Conservation (phyloP, 1,140 invertebrate genomes). For the Bombus superbus region DNA sequence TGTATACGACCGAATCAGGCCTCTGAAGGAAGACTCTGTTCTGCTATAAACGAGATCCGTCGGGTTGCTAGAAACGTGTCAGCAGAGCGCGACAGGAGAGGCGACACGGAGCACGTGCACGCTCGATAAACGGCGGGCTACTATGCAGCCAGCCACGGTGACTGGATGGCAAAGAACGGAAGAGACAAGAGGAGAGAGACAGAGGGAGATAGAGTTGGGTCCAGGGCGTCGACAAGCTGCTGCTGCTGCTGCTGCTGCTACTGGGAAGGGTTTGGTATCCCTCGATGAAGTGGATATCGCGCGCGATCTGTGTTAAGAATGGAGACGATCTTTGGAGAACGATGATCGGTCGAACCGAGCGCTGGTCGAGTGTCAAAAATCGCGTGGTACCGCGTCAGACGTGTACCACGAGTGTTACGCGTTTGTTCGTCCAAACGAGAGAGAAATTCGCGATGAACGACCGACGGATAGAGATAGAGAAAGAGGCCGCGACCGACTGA, state of each 20-base stretch:
- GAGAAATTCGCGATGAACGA: constrained; percentile 21
- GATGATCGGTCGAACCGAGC: background rate
- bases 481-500: constrained; percentile 43
- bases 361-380: background rate
- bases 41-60: background rate
- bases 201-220: background rate
- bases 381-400: background rate
- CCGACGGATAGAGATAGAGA: constrained; percentile 12
- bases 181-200: background rate
- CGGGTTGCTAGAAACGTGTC: constrained; percentile 19
- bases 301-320: background rate
- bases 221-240: constrained; percentile 54
- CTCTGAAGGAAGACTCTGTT: background rate
- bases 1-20: background rate
- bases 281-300: background rate
- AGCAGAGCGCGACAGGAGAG: background rate
- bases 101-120: constrained; percentile 51
- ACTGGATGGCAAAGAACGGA: background rate
- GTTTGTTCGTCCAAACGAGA: background rate
- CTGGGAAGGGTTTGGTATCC: background rate
- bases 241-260: background rate
- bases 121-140: constrained; percentile 55
- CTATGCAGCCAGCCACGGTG: background rate
- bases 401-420: background rate
- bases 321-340: background rate